A percentile compares a stretch with the other conserved stretches of the same genome.
phyloP scores from a whole-genome alignment of 2,888 invertebrate species.

The Nemoura dubitans region DNA sequence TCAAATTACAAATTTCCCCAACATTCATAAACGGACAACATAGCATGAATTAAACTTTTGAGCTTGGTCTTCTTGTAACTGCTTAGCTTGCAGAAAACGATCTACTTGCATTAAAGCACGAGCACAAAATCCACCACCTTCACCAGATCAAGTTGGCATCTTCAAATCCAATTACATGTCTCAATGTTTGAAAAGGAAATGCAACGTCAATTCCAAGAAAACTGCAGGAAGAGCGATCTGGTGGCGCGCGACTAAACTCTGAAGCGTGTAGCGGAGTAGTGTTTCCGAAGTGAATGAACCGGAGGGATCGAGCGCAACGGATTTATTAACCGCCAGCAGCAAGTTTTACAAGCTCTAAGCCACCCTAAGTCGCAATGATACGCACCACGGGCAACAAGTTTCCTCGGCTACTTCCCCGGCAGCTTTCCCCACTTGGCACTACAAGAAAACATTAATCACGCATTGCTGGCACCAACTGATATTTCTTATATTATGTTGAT shows the following conservation, averaged over 20 bases:
- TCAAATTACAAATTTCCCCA: no score
- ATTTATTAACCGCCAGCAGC: not conserved
- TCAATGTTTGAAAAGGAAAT: not conserved
- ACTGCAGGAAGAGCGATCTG: not conserved
- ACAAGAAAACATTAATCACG: not conserved
- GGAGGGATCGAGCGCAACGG: not conserved
- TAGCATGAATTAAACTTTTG: no score
- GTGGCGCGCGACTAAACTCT: no score
- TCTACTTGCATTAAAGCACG: no score
- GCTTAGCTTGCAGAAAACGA: no score
- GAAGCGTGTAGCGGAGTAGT: not conserved
- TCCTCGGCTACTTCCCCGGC: not conserved
- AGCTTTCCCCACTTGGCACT: not conserved
- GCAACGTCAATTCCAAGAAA: not conserved
- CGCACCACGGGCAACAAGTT: slow-evolving; percentile 8
- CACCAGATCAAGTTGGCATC: not conserved
- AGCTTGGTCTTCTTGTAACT: no score
- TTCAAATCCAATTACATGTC: not conserved
- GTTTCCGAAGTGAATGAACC: slow-evolving; percentile 2
- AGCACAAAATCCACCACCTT: no score
- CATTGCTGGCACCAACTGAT: not conserved
- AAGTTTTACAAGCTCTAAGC: not conserved
- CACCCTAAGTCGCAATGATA: not conserved
- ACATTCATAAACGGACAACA: no score
- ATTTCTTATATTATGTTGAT: not conserved